phyloP scores from a whole-genome alignment of 2,113 vertebrate species.

The Brachypteracias leptosomus region DNA sequence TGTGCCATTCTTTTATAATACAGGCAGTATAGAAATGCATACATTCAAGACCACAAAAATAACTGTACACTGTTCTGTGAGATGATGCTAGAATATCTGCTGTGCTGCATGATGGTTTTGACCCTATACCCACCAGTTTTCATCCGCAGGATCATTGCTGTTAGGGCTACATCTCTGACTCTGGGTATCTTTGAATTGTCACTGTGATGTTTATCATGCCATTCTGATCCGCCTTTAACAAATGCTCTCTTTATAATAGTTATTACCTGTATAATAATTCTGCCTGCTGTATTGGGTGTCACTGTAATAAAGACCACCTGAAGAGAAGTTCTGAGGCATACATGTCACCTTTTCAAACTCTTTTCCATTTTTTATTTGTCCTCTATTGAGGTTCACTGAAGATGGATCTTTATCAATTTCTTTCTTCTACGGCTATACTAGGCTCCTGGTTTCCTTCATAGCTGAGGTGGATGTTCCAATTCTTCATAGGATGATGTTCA shows the following conservation, averaged over 20 bases:
- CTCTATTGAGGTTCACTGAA: not conserved
- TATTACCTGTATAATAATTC: not conserved
- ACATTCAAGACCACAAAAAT: not conserved
- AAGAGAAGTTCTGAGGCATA: not conserved
- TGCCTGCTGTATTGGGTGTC: not conserved
- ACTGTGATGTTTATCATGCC: not conserved
- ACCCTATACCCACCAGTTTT: not conserved
- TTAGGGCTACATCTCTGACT: not conserved
- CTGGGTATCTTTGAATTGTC: not conserved
- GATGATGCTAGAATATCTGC: not conserved
- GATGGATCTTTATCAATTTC: not conserved
- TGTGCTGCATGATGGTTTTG: not conserved
- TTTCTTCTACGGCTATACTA: not conserved
- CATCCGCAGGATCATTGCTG: not conserved
- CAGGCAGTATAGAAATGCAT: not conserved
- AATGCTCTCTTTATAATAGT: not conserved
- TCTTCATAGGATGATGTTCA: not conserved
- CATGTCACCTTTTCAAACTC: not conserved
- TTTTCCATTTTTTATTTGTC: not conserved
- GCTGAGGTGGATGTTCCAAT: not conserved
- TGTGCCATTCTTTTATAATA: not conserved
- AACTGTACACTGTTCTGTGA: not conserved
- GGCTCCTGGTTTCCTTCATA: not conserved
- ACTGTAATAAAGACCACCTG: not conserved
- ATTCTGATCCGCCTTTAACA: not conserved